Conservation (phyloP, 2,888 invertebrate species). For the Drosophila conformis region DNA sequence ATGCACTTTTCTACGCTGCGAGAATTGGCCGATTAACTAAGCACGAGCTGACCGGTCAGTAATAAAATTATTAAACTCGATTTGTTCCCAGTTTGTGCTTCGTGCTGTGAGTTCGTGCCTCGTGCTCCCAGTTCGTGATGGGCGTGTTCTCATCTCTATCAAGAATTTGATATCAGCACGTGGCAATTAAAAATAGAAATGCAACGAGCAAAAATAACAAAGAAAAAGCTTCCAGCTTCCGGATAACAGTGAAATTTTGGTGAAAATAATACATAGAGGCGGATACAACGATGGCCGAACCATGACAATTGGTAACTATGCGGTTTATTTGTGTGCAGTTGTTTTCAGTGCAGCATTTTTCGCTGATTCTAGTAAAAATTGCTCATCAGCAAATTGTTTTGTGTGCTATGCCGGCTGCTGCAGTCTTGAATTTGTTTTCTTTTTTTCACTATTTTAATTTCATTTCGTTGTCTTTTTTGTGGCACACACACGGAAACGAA, state of each 20-base stretch:
- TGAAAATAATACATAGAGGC: slow-evolving; percentile 8
- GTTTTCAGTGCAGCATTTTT: slow-evolving; percentile 64
- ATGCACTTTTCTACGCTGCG: slow-evolving; percentile 46
- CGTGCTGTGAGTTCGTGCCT: neutral
- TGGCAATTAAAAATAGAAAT: slow-evolving; percentile 6
- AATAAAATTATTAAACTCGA: neutral
- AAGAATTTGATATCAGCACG: slow-evolving; percentile 20
- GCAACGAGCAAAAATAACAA: neutral
- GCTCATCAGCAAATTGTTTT: slow-evolving; percentile 58
- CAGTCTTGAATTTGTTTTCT: slow-evolving; percentile 6
- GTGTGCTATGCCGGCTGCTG: slow-evolving; percentile 24
- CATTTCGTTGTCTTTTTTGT: slow-evolving; percentile 16
- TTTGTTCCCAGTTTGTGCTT: neutral
- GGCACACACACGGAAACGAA: slow-evolving; percentile 70
- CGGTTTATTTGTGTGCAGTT: slow-evolving; percentile 18
- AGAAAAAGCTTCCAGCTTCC: slow-evolving; percentile 33
- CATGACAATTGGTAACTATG: neutral
- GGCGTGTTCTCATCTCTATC: slow-evolving; percentile 4
- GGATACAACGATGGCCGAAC: slow-evolving; percentile 13
- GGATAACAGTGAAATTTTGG: slow-evolving; percentile 17
- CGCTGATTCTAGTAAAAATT: slow-evolving; percentile 62
- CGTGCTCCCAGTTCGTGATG: neutral
- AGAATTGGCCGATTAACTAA: slow-evolving; percentile 27
- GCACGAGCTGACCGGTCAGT: neutral
- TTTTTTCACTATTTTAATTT: neutral